These are phyloP conservation scores for Drosophila diplacantha DNA, from an alignment of 2,888 invertebrate species.

Conservation along the genomic window DNA sequence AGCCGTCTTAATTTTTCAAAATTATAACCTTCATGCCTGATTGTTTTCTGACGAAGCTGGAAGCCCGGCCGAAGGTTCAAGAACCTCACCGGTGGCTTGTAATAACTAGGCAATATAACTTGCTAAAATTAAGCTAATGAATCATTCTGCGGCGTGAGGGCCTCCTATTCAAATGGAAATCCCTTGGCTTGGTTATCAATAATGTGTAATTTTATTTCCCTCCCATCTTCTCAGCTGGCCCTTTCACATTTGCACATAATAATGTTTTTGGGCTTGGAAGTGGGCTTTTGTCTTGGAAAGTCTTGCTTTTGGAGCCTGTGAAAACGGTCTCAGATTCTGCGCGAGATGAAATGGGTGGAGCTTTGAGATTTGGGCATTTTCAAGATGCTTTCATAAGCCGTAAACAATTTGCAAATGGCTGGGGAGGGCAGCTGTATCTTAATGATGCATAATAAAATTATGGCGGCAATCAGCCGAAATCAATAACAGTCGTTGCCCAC, in stretches of 20 bases:
- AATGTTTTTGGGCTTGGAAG: conserved; percentile 18
- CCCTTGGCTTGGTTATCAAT: background rate
- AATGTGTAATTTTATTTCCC: conserved; percentile 27
- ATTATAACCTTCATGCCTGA: conserved; percentile 32
- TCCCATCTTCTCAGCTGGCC: conserved; percentile 23
- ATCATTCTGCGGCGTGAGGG: conserved; percentile 1
- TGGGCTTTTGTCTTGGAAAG: conserved; percentile 22
- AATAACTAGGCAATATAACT: conserved; percentile 19
- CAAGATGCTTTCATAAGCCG: conserved; percentile 33
- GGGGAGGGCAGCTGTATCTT: conserved; percentile 52
- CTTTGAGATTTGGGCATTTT: conserved; percentile 40
- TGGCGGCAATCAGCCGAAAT: conserved; percentile 61
- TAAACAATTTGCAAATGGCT: conserved; percentile 62
- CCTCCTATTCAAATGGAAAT: conserved; percentile 21
- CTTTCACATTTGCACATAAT: conserved; percentile 68
- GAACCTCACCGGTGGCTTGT: conserved; percentile 6
- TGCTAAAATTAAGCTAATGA: conserved; percentile 9
- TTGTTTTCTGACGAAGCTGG: conserved; percentile 12
- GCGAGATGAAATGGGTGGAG: conserved; percentile 28
- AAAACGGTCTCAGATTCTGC: conserved; percentile 44
- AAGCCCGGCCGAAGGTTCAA: conserved; percentile 12
- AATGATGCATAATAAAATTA: conserved; percentile 67
- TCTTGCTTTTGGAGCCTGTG: conserved; percentile 38
- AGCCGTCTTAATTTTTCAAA: conserved; percentile 31
- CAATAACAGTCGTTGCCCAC: conserved; percentile 61